Conservation (phyloP, 2,113 vertebrate genomes). For the Corydoras sp. region DNA sequence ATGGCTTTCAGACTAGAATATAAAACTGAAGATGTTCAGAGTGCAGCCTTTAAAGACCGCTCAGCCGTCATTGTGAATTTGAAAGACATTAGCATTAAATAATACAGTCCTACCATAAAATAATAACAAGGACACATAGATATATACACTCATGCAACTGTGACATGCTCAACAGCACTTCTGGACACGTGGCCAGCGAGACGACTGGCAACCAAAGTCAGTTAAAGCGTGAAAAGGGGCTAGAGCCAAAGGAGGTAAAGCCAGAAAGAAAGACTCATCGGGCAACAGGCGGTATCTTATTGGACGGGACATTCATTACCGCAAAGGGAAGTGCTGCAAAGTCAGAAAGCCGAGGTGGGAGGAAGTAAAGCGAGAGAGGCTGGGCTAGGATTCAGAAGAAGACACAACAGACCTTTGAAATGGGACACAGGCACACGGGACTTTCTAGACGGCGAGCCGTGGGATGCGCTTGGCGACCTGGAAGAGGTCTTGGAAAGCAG, state of each 20-base stretch:
- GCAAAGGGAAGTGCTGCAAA: constrained; percentile 50
- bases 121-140: constrained; percentile 28
- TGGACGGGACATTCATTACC: constrained; percentile 37
- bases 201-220: constrained; percentile 38
- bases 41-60: background rate
- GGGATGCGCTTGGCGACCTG: constrained; percentile 49
- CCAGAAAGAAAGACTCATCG: constrained; percentile 13
- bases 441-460: constrained; percentile 57
- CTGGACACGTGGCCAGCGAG: constrained; percentile 42
- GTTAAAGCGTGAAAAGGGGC: constrained; percentile 24
- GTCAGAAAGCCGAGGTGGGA: constrained; percentile 55
- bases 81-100: too few species aligned
- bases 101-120: background rate
- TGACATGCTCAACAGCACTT: constrained; percentile 39
- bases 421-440: constrained; percentile 65
- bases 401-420: constrained; percentile 68
- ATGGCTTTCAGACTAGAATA: too few species aligned
- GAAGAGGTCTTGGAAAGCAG: constrained; percentile 28
- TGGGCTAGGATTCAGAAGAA: constrained; percentile 48
- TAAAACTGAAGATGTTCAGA: background rate
- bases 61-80: background rate
- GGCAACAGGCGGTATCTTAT: constrained; percentile 47
- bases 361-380: constrained; percentile 42
- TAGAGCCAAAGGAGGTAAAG: constrained; percentile 37
- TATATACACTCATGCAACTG: constrained; percentile 49